Base-by-base conservation (phyloP, 2,113 vertebrate species). In the Nibea albiflora region DNA sequence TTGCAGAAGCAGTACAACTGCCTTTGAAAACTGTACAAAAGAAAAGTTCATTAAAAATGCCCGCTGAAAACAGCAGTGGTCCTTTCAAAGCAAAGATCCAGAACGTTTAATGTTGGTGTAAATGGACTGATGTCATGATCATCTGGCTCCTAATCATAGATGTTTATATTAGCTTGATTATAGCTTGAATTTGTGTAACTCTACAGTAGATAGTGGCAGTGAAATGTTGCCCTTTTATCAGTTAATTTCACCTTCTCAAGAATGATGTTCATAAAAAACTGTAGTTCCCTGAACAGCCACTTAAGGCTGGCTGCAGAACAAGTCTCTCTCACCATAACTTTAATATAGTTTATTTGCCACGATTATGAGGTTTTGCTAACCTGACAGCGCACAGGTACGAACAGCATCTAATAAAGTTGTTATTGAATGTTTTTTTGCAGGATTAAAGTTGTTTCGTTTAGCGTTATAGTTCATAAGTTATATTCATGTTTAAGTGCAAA, bases 1-100 rank as follows among this genome's bases (percentile, higher is more conserved):
- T 15, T 28, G 7, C 56, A 3, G 44, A 84, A 19, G n/a, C 14
- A 68, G 56, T 26, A 19, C 58, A 62, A 26, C 15, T 35, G 28
- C 42, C 46, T 79, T 65, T 81, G 26, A 72, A 84, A 79, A 60
- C 4, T 46, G 14, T 31, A 61, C 35, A 54, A 84, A 26, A 69
- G n/a, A 52, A 75, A 39, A 17, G 26, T 72, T 60, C 2, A 54
- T 76, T 65, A n/a, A 58, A 82, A 67, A 68, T 60, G 28, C 49
- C 49, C 31, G 67, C 17, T 74, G 39, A 15, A 54, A 64, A 49
- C 50, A 75, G 17, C 64, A 70, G 47, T 26, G 62, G 28, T 53
- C 39, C 39, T 62, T 52, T 65, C 70, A 57, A 31, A 83, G n/a
- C 17, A 31, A 20, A 72, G 66, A 63, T 63, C 31, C 50, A 49